phyloP scores from a whole-genome alignment of 2,797 vertebrate species.

The Muscicapa comitata region DNA sequence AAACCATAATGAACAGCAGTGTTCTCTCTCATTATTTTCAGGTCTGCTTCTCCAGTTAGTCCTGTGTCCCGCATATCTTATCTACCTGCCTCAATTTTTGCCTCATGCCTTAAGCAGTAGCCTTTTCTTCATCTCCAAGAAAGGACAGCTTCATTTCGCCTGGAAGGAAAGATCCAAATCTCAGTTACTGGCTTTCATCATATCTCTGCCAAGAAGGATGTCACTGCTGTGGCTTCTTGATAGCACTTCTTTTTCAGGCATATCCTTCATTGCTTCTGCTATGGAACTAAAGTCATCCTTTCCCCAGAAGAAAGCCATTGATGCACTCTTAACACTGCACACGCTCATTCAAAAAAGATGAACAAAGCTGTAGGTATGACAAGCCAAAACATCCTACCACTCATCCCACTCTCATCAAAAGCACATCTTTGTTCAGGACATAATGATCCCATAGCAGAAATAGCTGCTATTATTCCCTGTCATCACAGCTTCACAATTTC shows the following conservation, averaged over 20 bases:
- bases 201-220: not conserved
- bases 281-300: not conserved
- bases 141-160: not conserved
- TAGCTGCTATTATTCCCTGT: not conserved
- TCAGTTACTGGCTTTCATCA: not conserved
- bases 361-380: not conserved
- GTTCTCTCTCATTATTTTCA: conserved; percentile 28
- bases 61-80: not conserved
- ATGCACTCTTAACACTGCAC: not conserved
- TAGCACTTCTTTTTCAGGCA: not conserved
- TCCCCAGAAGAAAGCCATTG: not conserved
- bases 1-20: not conserved
- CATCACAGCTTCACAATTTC: not conserved
- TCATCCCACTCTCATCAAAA: not conserved
- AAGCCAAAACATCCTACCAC: not conserved
- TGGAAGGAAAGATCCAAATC: not conserved
- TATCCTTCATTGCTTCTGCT: not conserved
- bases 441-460: not conserved
- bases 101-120: not conserved
- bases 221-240: not conserved
- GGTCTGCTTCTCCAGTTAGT: not conserved
- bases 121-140: not conserved
- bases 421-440: not conserved
- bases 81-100: not conserved
- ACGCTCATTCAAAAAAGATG: not conserved